Evolutionary conservation across 37 sponge, comb jelly and placozoan species (phyloP).

Genomic region (Hexactinellida sp.): DNA sequence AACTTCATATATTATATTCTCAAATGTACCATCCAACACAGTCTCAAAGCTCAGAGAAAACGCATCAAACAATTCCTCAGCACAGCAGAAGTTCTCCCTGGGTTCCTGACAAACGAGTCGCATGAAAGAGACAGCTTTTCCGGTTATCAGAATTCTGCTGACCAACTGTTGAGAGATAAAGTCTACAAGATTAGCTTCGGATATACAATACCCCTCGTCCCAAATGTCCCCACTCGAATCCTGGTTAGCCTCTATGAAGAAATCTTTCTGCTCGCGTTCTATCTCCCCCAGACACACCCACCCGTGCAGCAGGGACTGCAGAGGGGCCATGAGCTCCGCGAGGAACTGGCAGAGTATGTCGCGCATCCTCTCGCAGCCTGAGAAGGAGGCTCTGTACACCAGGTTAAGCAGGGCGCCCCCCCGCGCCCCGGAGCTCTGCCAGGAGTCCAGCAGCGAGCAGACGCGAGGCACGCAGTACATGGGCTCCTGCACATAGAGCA

Average conservation of each 20-base stretch:
- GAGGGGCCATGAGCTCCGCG: neutral
- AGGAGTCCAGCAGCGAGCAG: neutral
- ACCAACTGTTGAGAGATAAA: neutral
- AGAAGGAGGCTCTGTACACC: neutral
- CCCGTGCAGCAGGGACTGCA: neutral
- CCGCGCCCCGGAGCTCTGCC: neutral
- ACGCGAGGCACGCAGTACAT: neutral
- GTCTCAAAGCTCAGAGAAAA: neutral
- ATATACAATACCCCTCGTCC: neutral
- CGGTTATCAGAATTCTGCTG: neutral
- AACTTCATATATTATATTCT: neutral
- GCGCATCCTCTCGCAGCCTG: neutral
- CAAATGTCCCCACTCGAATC: neutral
- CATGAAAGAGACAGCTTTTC: neutral
- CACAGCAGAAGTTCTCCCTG: neutral
- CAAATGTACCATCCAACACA: neutral
- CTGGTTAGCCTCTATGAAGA: neutral
- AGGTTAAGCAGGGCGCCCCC: neutral
- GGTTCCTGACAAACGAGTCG: neutral
- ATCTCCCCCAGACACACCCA: slow-evolving; percentile 8
- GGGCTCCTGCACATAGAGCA: neutral
- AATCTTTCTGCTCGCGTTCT: neutral
- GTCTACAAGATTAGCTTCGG: neutral
- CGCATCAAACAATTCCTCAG: neutral
- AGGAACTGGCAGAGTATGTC: neutral